These are phyloP conservation scores for Drosophila albomicans DNA, from an alignment of 1,140 invertebrate species.

Conservation along the genomic window DNA sequence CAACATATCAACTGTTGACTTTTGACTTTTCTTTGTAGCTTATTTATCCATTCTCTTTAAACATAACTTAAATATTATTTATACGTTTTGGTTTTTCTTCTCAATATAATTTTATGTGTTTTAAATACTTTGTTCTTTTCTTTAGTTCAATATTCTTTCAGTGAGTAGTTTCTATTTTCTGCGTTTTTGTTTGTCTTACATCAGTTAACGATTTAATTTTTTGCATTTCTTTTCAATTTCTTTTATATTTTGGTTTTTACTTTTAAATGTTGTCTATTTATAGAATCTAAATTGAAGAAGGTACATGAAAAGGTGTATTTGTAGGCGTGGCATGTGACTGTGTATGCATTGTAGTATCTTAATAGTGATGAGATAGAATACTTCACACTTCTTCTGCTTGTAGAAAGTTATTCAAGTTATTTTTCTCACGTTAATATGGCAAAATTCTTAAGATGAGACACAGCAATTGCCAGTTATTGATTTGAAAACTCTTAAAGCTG, in stretches of 20 bases:
- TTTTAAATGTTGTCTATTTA: constrained; percentile 47
- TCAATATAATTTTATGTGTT: constrained; percentile 59
- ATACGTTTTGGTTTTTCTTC: constrained; percentile 43
- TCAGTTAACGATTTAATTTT: constrained; percentile 66
- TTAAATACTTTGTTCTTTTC: constrained; percentile 62
- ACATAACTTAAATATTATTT: constrained; percentile 79
- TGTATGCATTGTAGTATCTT: constrained; percentile 35
- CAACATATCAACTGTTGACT: constrained; percentile 83
- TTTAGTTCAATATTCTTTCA: constrained; percentile 32
- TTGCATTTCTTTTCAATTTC: constrained; percentile 17
- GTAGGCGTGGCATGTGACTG: constrained; percentile 53
- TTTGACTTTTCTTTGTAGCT: constrained; percentile 75
- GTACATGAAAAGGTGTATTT: constrained; percentile 77
- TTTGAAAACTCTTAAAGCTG: constrained; percentile 33
- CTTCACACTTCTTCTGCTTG: constrained; percentile 5
- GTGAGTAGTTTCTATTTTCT: constrained; percentile 62
- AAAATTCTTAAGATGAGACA: constrained; percentile 23
- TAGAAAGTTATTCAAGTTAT: constrained; percentile 28
- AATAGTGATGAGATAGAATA: constrained; percentile 29
- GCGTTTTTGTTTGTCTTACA: constrained; percentile 58
- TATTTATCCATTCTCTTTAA: constrained; percentile 72
- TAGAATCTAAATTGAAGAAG: constrained; percentile 80
- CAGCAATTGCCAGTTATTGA: constrained; percentile 18
- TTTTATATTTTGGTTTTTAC: constrained; percentile 25
- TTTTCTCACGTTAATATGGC: background rate